These are phyloP conservation scores for Cephalopterus ornatus DNA, from an alignment of 2,113 vertebrate genomes.

Conservation along the genomic window DNA sequence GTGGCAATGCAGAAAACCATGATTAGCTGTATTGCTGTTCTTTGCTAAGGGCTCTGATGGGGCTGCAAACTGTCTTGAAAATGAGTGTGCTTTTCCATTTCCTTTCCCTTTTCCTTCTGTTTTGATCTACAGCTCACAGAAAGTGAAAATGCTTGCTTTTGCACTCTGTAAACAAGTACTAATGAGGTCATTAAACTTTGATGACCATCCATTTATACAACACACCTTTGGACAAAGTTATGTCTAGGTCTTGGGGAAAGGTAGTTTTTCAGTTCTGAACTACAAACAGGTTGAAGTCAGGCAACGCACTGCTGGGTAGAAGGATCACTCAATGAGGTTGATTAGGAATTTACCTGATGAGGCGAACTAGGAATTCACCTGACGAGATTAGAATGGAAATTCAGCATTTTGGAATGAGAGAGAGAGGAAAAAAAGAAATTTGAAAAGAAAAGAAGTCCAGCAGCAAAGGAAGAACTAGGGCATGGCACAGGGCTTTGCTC, in stretches of 20 bases:
- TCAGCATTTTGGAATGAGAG: neutral
- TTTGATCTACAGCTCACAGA: neutral
- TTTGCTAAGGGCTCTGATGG: neutral
- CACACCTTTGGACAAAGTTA: neutral
- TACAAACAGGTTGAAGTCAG: neutral
- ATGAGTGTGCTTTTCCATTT: neutral
- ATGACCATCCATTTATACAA: neutral
- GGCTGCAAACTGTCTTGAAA: neutral
- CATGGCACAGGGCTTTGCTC: neutral
- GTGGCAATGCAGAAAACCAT: neutral
- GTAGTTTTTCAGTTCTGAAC: neutral
- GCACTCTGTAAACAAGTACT: neutral
- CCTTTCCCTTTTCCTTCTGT: neutral
- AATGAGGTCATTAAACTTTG: conserved; percentile 15
- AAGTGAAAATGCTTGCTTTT: neutral
- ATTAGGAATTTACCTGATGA: neutral
- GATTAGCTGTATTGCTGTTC: neutral
- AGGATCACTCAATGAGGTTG: neutral
- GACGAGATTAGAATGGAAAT: neutral
- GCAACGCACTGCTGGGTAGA: neutral
- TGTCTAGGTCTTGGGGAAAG: fast-evolving
- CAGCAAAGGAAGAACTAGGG: neutral
- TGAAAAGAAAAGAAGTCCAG: neutral
- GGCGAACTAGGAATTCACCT: neutral
- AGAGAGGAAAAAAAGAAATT: neutral